Evolutionary conservation across 2,797 vertebrate genomes (phyloP), one percentile per base, ranked within the genome.

Genomic region (Lepus oiostolus): DNA sequence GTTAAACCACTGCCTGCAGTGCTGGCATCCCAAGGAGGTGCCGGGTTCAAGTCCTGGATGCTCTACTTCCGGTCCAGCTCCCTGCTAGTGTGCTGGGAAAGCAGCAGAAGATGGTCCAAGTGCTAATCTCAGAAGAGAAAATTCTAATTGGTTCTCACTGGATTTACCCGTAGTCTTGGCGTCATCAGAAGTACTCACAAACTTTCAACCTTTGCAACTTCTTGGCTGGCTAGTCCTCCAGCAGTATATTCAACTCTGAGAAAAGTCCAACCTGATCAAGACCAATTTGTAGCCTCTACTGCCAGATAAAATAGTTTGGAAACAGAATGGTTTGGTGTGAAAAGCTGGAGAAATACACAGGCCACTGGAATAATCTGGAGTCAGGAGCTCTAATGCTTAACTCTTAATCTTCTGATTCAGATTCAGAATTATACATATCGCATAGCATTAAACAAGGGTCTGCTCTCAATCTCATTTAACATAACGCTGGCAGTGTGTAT

Each of bases 261-360:
- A 63, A 65, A n/a, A 86, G 26, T 94, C 24, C 30, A 91, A 82
- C 24, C 22, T 32, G 12, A 80, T 81, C 7, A 90, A 90, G 67
- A 72, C 24, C 21, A 65, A 76, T 47, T 42, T 82, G 80, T 4
- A 12, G 30, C 35, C 26, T 94, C 60, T 89, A 28, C 76, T 81
- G 14, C 26, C 62, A 84, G n/a, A 84, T 70, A 85, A 83, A 97
- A 72, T 95, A 88, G 50, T 71, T 74, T 82, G 24, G 38, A 90
- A 96, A 88, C 67, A 3, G 30, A 91, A 75, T 11, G n/a, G 1
- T 24, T 94, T 80, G 28, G 14, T 85, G 38, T 95, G 70, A 92
- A 95, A 91, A 95, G 54, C 42, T 92, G 79, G 28, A 21, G 11
- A 85, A 90, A 90, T 19, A 93, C 5, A 82, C 4, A 89, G 75